A percentile compares a stretch with the other conserved stretches of the same genome.
Evolutionary conservation across 2,113 vertebrate species (phyloP).

Genomic region (Tragulus kanchil): DNA sequence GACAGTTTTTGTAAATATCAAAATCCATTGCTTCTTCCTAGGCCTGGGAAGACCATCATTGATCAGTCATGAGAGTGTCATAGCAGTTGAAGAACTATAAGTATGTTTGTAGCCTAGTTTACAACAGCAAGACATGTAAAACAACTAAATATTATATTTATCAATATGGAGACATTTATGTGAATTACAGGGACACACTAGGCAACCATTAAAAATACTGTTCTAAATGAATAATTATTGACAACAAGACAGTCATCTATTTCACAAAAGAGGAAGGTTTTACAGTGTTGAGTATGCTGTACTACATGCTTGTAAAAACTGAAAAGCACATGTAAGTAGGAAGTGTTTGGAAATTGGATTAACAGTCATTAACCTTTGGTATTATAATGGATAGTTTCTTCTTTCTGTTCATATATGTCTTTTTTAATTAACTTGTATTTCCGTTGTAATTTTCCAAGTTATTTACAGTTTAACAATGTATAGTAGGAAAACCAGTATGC

Average conservation of each 20-base stretch:
- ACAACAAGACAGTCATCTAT: not conserved
- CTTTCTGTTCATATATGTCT: not conserved
- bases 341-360: not conserved
- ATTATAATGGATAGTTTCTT: not conserved
- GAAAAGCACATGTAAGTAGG: not conserved
- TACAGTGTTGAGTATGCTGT: not conserved
- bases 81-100: not conserved
- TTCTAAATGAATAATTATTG: conserved; percentile 7
- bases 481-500: not conserved
- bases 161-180: not conserved
- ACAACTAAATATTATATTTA: not conserved
- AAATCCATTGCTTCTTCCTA: conserved; percentile 15
- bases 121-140: not conserved
- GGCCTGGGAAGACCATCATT: not conserved
- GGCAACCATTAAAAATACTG: not conserved
- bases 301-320: not conserved
- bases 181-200: not conserved
- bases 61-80: not conserved
- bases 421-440: not conserved
- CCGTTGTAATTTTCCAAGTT: not conserved
- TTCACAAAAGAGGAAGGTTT: not conserved
- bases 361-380: not conserved
- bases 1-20: not conserved
- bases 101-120: not conserved
- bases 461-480: not conserved